These are phyloP conservation scores for Ophion ventricosus DNA, from an alignment of 2,888 invertebrate species.

Conservation along the genomic window DNA sequence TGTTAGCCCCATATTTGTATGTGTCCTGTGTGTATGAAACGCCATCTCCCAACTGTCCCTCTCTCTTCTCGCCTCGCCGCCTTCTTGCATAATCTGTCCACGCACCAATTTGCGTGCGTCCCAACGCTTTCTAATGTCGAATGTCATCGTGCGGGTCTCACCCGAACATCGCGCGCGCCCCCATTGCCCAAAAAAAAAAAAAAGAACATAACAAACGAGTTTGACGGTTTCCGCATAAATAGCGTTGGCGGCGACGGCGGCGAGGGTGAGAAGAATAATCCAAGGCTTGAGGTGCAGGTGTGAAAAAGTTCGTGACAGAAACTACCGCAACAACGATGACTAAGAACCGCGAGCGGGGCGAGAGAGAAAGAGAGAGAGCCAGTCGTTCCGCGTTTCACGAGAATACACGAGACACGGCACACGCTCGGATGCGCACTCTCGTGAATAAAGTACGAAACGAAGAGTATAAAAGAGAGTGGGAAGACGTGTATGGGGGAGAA, in stretches of 20 bases:
- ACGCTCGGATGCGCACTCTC: constrained; percentile 30
- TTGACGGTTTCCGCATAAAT: constrained; percentile 29
- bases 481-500: constrained; percentile 33
- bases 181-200: not conserved
- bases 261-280: constrained; percentile 9
- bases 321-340: constrained; percentile 51
- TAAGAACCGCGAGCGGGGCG: constrained; percentile 3
- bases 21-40: constrained; percentile 1
- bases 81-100: constrained; percentile 17
- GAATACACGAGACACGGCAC: constrained; percentile 29
- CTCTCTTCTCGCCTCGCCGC: constrained; percentile 20
- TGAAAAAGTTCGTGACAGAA: constrained; percentile 65
- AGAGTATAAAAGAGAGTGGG: constrained; percentile 22
- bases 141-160: not conserved
- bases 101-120: constrained; percentile 38
- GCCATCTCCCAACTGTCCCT: constrained; percentile 56
- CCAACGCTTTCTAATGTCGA: constrained; percentile 41
- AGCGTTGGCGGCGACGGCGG: not conserved
- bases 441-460: not conserved
- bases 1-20: too few species aligned
- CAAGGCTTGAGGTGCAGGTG: constrained; percentile 70
- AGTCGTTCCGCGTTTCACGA: constrained; percentile 32
- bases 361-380: constrained; percentile 47
- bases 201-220: too few species aligned
- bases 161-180: not conserved